phyloP scores from a whole-genome alignment of 2,113 vertebrate genomes.

The Corvus moneduloides region DNA sequence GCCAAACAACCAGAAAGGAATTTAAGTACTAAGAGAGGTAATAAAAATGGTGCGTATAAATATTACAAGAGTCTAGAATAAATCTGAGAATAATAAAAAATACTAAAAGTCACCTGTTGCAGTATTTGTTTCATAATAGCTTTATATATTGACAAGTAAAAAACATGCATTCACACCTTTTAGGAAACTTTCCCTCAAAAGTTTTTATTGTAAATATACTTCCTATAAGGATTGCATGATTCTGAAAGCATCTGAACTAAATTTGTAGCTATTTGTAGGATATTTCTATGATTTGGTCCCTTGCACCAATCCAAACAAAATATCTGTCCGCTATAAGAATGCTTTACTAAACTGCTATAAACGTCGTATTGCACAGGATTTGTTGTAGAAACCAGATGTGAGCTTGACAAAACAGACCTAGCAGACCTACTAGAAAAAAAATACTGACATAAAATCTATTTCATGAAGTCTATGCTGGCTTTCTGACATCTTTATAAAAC shows the following conservation, averaged over 20 bases:
- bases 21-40: not conserved
- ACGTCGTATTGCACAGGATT: constrained; percentile 17
- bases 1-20: not conserved
- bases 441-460: constrained; percentile 47
- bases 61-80: not conserved
- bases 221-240: not conserved
- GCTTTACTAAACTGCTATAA: constrained; percentile 21
- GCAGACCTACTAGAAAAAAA: constrained; percentile 28
- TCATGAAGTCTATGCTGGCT: constrained; percentile 32
- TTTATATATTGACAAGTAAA: not conserved
- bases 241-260: not conserved
- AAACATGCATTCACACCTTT: not conserved
- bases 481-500: constrained; percentile 58
- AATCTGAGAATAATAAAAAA: not conserved
- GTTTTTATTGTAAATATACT: not conserved
- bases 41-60: not conserved
- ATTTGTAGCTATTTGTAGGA: not conserved
- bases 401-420: constrained; percentile 56
- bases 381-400: constrained; percentile 34
- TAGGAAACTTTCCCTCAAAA: not conserved
- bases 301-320: not conserved
- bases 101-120: not conserved
- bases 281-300: not conserved
- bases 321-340: not conserved
- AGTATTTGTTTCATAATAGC: not conserved